Evolutionary conservation across 2,113 vertebrate genomes (phyloP).

Genomic region (Barnardius zonarius): DNA sequence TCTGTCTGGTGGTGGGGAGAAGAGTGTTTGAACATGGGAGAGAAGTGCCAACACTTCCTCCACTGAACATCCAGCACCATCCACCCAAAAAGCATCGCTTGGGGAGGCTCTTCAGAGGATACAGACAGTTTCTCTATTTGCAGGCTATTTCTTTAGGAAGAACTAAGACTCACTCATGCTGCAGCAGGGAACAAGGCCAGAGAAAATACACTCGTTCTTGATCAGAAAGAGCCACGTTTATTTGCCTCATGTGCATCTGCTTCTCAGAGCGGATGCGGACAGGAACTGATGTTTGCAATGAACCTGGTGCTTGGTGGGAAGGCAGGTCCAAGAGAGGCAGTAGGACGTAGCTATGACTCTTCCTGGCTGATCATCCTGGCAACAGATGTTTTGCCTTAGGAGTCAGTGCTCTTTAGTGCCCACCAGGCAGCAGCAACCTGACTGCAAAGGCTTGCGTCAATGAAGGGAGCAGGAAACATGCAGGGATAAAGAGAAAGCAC

Average conservation of each 20-base stretch:
- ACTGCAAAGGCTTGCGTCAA: background rate
- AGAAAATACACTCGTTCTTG: background rate
- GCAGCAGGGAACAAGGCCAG: background rate
- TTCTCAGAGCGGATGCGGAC: background rate
- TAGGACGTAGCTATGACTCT: background rate
- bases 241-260: background rate
- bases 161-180: background rate
- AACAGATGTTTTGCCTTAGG: conserved; percentile 41
- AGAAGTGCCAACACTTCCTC: background rate
- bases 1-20: background rate
- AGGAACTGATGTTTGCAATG: background rate
- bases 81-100: background rate
- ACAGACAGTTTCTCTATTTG: background rate
- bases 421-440: conserved; percentile 5
- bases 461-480: background rate
- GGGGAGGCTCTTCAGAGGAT: background rate
- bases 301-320: background rate
- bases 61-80: background rate
- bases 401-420: background rate
- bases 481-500: background rate
- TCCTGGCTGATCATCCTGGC: conserved; percentile 1
- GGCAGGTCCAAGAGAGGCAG: background rate
- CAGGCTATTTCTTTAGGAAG: background rate
- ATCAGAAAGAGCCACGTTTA: background rate
- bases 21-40: background rate